Base-by-base conservation (phyloP, 1,140 invertebrate species). In the Plectrocnemia conspersa region DNA sequence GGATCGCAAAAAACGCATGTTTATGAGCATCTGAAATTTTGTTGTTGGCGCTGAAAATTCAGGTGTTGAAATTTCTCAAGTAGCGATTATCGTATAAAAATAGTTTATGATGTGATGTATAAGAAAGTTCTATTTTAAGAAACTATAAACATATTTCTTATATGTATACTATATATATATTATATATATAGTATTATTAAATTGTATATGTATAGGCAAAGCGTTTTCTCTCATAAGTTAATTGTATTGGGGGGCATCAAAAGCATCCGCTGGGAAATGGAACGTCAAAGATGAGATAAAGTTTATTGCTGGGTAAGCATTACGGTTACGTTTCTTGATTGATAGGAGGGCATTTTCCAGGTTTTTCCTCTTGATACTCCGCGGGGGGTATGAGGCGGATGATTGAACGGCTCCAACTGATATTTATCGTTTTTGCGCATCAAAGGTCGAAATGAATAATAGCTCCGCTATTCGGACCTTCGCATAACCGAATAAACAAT, bases 381-480 rank as follows among this genome's bases (percentile, higher is more conserved):
- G 22, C 23, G 3, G 13, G 25, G 11, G 42, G 22, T 13, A 24
- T 13, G 18, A n/a, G n/a, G n/a, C n/a, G 18, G 13, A 47, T 47
- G 44, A 47, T 47, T 47, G 44, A 47, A 16, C 16, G 40, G 21
- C 25, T 47, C 23, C 23, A 27, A 32, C 27, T 13, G 13, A 59
- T 52, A 59, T 59, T 49, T 48, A 53, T 53, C 21, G 49, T 48
- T 52, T 54, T 49, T 44, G 49, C 38, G 27, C 41, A 54, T 33
- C 40, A 45, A 25, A 45, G 52, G 21, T 24, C 23, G 3, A 52
- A 57, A 52, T 57, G 55, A 52, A 59, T 59, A 55, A 59, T 56
- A 25, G 48, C 22, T 32, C 23, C n/a, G 21, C 45, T 29, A 50
- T 56, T 41, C 13, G 18, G 35, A 35, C 33, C n/a, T 25, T 24